phyloP scores from a whole-genome alignment of 2,888 invertebrate genomes.

The Heterodera filipjevi region DNA sequence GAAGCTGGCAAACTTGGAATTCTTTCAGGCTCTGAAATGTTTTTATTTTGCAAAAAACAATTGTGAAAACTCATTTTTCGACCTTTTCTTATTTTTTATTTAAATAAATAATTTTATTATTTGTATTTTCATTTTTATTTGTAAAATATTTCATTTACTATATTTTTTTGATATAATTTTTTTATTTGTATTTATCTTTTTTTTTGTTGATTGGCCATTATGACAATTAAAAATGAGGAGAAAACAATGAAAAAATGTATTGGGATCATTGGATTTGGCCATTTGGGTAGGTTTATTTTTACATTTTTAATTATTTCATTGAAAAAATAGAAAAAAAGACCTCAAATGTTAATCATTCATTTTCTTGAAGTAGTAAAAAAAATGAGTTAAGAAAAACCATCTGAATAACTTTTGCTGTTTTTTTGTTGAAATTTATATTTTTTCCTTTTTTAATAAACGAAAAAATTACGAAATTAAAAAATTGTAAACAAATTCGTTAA shows the following conservation, averaged over 20 bases:
- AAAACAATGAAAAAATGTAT: conserved; percentile 41
- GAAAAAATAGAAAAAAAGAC: conserved; percentile 8
- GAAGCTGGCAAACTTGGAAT: conserved; percentile 59
- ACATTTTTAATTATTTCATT: background rate
- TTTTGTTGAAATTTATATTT: too few relatives aligned
- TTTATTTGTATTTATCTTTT: background rate
- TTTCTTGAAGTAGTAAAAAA: too few relatives aligned
- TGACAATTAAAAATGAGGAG: conserved; percentile 12
- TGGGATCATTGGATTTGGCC: conserved; percentile 61
- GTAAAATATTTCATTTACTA: conserved; percentile 4
- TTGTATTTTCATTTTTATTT: background rate
- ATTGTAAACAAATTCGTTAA: too few relatives aligned
- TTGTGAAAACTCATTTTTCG: background rate
- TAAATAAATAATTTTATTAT: background rate
- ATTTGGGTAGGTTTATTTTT: conserved; percentile 50
- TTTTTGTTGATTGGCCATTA: background rate
- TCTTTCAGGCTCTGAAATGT: conserved; percentile 58
- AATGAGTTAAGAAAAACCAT: too few relatives aligned
- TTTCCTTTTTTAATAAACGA: too few relatives aligned
- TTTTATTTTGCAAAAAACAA: conserved; percentile 46
- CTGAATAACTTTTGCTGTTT: too few relatives aligned
- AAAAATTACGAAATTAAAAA: too few relatives aligned
- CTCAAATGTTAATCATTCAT: background rate
- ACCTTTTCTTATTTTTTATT: background rate
- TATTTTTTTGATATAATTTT: background rate